Conservation (phyloP, 2,888 invertebrate genomes). For the Anagyrus pseudococci region DNA sequence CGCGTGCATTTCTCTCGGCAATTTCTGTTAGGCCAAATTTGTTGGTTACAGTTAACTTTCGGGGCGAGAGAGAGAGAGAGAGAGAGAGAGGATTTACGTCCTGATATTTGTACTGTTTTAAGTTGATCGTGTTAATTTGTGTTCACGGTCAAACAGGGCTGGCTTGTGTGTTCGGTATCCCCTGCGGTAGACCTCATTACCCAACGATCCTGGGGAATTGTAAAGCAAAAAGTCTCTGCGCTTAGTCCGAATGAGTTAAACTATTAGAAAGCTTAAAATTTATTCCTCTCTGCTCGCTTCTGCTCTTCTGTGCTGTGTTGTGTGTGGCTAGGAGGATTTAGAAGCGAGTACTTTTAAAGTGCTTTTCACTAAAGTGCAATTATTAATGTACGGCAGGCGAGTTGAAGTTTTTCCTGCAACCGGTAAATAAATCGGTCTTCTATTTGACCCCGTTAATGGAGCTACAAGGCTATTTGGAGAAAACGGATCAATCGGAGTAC, state of each 20-base stretch:
- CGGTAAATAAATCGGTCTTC: neutral
- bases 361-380: no score
- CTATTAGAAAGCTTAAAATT: no score
- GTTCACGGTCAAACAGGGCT: slow-evolving; percentile 26
- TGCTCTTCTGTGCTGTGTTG: no score
- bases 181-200: no score
- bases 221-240: no score
- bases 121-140: slow-evolving; percentile 32
- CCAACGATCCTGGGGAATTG: no score
- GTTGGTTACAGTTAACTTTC: neutral
- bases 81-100: slow-evolving; percentile 17
- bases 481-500: slow-evolving; percentile 12
- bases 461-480: neutral
- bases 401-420: neutral
- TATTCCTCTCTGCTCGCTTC: no score
- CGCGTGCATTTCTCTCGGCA: neutral
- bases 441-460: slow-evolving; percentile 11
- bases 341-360: no score
- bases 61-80: neutral
- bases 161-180: no score
- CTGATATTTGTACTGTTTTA: slow-evolving; percentile 31
- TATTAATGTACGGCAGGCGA: neutral
- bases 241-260: no score
- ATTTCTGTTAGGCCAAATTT: neutral
- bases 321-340: no score